Conservation (phyloP, 2,888 invertebrate species). For the Mythimna loreyi region DNA sequence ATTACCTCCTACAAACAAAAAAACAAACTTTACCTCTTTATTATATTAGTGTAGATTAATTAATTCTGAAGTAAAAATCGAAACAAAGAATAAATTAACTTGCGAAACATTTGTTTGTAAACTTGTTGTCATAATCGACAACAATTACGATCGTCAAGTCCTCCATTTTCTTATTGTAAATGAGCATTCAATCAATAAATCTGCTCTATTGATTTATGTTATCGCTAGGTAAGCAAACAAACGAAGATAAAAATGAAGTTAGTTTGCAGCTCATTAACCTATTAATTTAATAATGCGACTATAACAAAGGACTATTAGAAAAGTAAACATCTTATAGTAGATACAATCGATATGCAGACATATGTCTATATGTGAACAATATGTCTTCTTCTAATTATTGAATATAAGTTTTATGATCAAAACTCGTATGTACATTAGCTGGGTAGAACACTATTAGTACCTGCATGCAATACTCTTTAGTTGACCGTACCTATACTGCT, state of each 20-base stretch:
- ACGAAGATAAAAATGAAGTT: slow-evolving; percentile 14
- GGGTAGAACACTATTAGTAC: background rate
- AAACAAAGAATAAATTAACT: slow-evolving; percentile 3
- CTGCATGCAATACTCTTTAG: background rate
- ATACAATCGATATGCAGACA: background rate
- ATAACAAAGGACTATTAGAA: background rate
- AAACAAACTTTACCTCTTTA: too few species aligned
- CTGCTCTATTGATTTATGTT: slow-evolving; percentile 28
- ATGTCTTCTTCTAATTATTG: too few species aligned
- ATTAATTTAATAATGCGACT: background rate
- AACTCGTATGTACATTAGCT: background rate
- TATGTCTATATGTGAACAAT: background rate
- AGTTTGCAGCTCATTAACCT: slow-evolving; percentile 27
- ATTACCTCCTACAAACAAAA: too few species aligned
- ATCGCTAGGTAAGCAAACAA: slow-evolving; percentile 16
- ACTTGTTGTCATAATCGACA: slow-evolving; percentile 24
- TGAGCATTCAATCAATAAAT: slow-evolving; percentile 14
- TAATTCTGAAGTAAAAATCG: background rate
- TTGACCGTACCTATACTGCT: background rate
- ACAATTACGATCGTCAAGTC: slow-evolving; percentile 18
- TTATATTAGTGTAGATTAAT: too few species aligned
- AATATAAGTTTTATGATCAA: too few species aligned
- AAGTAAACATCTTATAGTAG: background rate
- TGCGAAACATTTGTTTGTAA: slow-evolving; percentile 26
- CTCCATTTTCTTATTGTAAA: slow-evolving; percentile 1